Base-by-base conservation (phyloP, 2,797 vertebrate genomes). In the Acipenser transmontanus region DNA sequence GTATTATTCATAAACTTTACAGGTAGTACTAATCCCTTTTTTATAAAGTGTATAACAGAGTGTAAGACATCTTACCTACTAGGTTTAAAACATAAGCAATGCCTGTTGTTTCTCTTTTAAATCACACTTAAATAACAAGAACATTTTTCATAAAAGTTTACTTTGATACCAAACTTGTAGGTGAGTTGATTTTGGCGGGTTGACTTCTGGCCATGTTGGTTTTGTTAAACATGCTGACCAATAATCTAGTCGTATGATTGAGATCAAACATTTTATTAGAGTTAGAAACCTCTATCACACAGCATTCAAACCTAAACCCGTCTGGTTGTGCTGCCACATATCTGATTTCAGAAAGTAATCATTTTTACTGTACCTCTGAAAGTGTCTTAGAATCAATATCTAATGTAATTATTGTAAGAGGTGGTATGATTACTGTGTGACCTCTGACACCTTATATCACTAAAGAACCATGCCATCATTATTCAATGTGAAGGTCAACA, bases 391-490 rank as follows among this genome's bases (percentile, higher is more conserved):
- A 54, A 54, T 54, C 52, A 54, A 54, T 54, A 54, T 54, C 52
- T 54, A 54, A 54, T 54, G 52, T 54, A 54, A 54, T 54, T 9
- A 54, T 54, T 54, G 52, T 54, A 54, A 54, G n/a, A 54, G 52
- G 52, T 7, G 9, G 9, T 9, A 54, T 54, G 52, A 54, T 54
- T 6, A 54, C 52, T 54, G 9, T 54, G 7, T 54, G 52, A 54
- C 52, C 52, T 54, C 52, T n/a, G 52, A 54, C 7, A 54, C 52
- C 8, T 54, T 54, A 54, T 54, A 54, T n/a, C 52, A 54, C 52
- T n/a, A 54, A 4, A 54, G 52, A 54, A 5, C 52, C 8, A 54
- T 54, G 52, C 8, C 52, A 54, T 54, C 5, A 7, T 54, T 54
- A 9, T 54, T n/a, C 52, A 54, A 8, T 9, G n/a, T 9, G 52